Evolutionary conservation across 1,140 invertebrate species (phyloP).

Genomic region (Temnothorax curvispinosus): DNA sequence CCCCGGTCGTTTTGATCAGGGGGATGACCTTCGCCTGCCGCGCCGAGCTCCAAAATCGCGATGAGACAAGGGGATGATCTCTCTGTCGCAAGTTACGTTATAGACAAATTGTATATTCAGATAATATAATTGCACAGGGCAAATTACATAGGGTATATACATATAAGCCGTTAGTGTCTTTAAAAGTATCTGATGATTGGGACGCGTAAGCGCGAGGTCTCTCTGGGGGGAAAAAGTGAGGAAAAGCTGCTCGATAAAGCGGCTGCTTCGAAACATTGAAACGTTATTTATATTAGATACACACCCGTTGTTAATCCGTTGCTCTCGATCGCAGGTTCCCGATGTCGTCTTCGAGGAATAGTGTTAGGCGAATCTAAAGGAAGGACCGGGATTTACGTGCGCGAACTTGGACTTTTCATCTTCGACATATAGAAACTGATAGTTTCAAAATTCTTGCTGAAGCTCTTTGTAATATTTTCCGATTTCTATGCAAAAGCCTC

Average conservation of each 20-base stretch:
- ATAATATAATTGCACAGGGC: constrained; percentile 32
- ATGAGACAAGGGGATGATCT: constrained; percentile 9
- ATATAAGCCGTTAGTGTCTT: constrained; percentile 54
- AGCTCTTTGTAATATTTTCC: constrained; percentile 1
- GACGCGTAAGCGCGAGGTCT: constrained; percentile 4
- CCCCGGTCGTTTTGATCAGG: not conserved
- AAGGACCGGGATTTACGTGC: not conserved
- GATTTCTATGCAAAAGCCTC: not conserved
- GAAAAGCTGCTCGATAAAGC: constrained; percentile 1
- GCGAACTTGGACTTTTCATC: not conserved
- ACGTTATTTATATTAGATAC: constrained; percentile 27
- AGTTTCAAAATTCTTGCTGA: not conserved
- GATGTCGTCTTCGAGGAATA: constrained; percentile 8
- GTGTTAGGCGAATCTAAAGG: constrained; percentile 1
- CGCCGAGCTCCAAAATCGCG: not conserved
- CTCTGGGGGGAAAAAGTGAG: not conserved
- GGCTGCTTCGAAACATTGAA: constrained; percentile 2
- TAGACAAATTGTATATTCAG: constrained; percentile 47
- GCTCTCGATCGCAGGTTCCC: constrained; percentile 9
- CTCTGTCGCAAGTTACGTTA: not conserved
- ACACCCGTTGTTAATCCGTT: constrained; percentile 7
- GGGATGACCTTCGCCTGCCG: no score
- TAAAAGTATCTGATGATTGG: constrained; percentile 35
- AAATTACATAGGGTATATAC: constrained; percentile 38
- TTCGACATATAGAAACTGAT: not conserved